Conservation (phyloP, 2,888 invertebrate species). For the Neria commutata region DNA sequence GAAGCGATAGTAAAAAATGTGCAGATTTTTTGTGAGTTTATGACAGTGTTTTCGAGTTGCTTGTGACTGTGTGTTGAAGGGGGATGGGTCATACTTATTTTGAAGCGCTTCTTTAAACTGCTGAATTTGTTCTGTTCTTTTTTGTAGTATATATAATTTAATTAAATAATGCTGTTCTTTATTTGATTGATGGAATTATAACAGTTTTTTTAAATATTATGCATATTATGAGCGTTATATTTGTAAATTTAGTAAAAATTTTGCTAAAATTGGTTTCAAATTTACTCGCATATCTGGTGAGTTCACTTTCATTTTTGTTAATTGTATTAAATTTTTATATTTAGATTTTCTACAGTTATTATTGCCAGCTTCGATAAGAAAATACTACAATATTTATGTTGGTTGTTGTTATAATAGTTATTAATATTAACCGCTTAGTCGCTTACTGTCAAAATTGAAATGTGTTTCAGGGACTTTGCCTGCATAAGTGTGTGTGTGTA, state of each 20-base stretch:
- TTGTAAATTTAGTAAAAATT: slow-evolving; percentile 22
- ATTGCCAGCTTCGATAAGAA: slow-evolving; percentile 52
- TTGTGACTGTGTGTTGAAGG: no score
- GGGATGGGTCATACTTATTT: no score
- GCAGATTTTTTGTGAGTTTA: not conserved
- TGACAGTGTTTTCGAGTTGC: no score
- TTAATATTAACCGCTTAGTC: no score
- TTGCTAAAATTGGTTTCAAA: slow-evolving; percentile 18
- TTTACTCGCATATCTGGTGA: not conserved
- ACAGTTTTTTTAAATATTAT: slow-evolving; percentile 1
- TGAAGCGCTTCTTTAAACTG: slow-evolving; percentile 1
- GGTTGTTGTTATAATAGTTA: slow-evolving; percentile 9
- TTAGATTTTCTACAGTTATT: slow-evolving; percentile 40
- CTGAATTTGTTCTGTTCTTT: not conserved
- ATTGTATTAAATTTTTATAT: slow-evolving; percentile 9
- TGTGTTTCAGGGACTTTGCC: not conserved
- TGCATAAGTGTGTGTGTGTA: not conserved
- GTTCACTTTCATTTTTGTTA: slow-evolving; percentile 1
- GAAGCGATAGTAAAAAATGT: not conserved
- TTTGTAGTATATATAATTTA: not conserved
- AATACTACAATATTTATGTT: no score
- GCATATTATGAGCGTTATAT: not conserved
- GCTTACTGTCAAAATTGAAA: not conserved
- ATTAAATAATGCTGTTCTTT: not conserved
- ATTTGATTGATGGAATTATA: slow-evolving; percentile 9